Conservation (phyloP, 2,113 vertebrate genomes). For the Butorides virescens region DNA sequence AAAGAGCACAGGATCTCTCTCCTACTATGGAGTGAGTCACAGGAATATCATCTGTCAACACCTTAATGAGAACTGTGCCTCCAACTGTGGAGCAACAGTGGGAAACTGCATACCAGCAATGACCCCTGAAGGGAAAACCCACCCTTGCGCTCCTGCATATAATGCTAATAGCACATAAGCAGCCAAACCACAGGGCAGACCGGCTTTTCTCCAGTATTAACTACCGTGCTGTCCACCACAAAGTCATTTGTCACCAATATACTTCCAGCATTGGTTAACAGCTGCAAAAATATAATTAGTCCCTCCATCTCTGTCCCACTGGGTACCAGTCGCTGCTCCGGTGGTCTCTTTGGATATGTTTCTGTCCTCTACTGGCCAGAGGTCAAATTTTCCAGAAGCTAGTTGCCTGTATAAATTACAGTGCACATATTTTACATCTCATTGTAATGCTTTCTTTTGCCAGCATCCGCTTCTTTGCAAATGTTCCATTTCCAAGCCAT, state of each 20-base stretch:
- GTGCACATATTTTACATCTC: conserved; percentile 51
- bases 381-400: conserved; percentile 61
- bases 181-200: not conserved
- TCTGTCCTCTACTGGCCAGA: conserved; percentile 41
- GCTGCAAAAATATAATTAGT: conserved; percentile 64
- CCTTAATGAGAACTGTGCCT: conserved; percentile 10
- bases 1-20: not conserved
- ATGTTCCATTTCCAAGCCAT: conserved; percentile 46
- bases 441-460: conserved; percentile 52
- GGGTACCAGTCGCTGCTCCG: not conserved
- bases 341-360: conserved; percentile 28
- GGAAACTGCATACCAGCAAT: not conserved
- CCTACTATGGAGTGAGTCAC: not conserved
- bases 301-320: conserved; percentile 18
- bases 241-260: conserved; percentile 43
- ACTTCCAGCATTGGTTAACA: conserved; percentile 26
- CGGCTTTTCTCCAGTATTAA: conserved; percentile 1
- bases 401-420: conserved; percentile 57
- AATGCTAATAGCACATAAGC: conserved; percentile 30
- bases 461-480: conserved; percentile 29
- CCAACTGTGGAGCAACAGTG: not conserved
- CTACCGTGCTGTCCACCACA: conserved; percentile 15
- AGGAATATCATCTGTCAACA: conserved; percentile 22
- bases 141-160: not conserved
- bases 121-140: conserved; percentile 2